These are phyloP conservation scores for Sinosuthora webbiana DNA, from an alignment of 2,113 vertebrate genomes.

Conservation along the genomic window DNA sequence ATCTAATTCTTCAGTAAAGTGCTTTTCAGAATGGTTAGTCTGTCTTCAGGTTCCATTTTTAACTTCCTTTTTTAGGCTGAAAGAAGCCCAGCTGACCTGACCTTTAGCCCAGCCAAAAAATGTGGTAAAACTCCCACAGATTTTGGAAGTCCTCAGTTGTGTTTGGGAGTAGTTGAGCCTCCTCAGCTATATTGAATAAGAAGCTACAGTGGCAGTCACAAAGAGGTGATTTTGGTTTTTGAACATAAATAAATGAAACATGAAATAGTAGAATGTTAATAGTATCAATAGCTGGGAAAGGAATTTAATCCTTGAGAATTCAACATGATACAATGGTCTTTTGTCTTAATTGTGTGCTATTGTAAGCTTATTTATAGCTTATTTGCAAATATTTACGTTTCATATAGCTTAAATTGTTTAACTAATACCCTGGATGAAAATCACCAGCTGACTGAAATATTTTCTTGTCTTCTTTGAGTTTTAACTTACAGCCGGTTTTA, in stretches of 20 bases:
- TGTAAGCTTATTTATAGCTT: not conserved
- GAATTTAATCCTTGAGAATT: not conserved
- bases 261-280: not conserved
- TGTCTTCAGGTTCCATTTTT: not conserved
- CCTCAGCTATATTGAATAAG: not conserved
- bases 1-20: not conserved
- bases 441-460: not conserved
- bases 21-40: not conserved
- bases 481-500: not conserved
- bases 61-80: not conserved
- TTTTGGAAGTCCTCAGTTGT: not conserved
- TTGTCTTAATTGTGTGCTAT: not conserved
- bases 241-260: not conserved
- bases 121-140: not conserved
- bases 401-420: not conserved
- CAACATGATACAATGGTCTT: not conserved
- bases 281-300: not conserved
- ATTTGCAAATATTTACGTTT: not conserved
- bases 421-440: not conserved
- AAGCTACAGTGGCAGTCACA: not conserved
- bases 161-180: not conserved
- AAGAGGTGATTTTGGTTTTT: not conserved
- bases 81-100: not conserved
- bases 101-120: not conserved
- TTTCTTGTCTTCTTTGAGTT: not conserved